A percentile compares a stretch with the other conserved stretches of the same genome.
These are phyloP conservation scores for Marcusenius ussheri DNA, from an alignment of 2,113 vertebrate genomes.

Conservation along the genomic window DNA sequence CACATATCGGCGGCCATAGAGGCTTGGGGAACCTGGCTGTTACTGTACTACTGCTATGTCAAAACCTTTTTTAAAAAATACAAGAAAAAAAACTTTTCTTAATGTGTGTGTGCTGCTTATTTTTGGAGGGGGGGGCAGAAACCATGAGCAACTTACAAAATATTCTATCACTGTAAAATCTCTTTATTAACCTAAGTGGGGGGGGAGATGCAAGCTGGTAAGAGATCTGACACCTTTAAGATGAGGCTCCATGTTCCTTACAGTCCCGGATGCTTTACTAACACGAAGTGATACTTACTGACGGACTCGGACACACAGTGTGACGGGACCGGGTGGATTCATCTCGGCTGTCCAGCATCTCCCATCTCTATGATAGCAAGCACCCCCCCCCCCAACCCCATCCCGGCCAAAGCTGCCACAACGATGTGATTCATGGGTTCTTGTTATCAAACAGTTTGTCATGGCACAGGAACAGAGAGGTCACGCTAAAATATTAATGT, in stretches of 20 bases:
- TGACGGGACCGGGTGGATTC: background rate
- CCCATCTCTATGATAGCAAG: background rate
- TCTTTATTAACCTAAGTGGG: slow-evolving; percentile 9
- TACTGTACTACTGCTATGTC: slow-evolving; percentile 60
- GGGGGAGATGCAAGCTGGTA: background rate
- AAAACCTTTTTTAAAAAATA: slow-evolving; percentile 46
- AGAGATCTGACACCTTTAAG: background rate
- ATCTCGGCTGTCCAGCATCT: background rate
- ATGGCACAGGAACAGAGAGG: background rate
- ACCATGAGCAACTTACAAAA: background rate
- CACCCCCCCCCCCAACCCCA: background rate
- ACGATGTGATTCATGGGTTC: background rate
- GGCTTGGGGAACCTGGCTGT: slow-evolving; percentile 35
- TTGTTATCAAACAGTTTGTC: background rate
- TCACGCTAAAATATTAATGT: background rate
- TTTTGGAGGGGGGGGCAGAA: background rate
- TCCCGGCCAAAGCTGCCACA: background rate
- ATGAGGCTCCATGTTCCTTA: background rate
- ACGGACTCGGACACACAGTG: background rate
- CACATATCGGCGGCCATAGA: slow-evolving; percentile 30
- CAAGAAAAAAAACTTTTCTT: slow-evolving; percentile 42
- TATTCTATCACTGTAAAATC: background rate
- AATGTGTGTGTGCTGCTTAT: background rate
- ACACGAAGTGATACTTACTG: background rate
- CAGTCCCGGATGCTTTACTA: background rate